These are phyloP conservation scores for Rhadinocentrus ornatus DNA, from an alignment of 2,797 vertebrate species.

Conservation along the genomic window DNA sequence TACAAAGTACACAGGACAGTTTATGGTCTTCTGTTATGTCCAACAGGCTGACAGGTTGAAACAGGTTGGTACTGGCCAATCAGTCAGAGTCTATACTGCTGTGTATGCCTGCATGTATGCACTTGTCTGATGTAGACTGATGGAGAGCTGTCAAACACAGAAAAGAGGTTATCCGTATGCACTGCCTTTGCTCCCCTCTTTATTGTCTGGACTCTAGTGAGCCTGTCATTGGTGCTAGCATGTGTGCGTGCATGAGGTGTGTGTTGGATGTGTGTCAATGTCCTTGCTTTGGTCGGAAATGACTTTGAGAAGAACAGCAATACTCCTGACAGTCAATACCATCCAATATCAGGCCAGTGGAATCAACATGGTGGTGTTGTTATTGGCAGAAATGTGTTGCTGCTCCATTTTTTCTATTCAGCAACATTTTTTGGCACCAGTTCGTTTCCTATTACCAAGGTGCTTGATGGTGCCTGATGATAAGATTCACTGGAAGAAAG, in stretches of 20 bases:
- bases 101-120: conserved; percentile 40
- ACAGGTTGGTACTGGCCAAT: conserved; percentile 53
- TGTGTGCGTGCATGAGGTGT: not conserved
- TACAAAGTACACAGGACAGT: conserved; percentile 36
- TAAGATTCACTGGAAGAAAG: conserved; percentile 59
- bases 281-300: conserved; percentile 79
- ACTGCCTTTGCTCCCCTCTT: conserved; percentile 43
- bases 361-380: conserved; percentile 73
- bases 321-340: conserved; percentile 77
- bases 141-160: conserved; percentile 71
- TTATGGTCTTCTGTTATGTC: conserved; percentile 57
- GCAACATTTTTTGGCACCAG: conserved; percentile 56
- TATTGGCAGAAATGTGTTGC: conserved; percentile 74
- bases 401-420: conserved; percentile 43
- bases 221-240: conserved; percentile 18
- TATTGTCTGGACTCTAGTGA: conserved; percentile 65
- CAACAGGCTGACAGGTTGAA: conserved; percentile 61
- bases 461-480: conserved; percentile 52
- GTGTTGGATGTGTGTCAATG: conserved; percentile 52
- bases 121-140: conserved; percentile 67
- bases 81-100: conserved; percentile 46
- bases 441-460: conserved; percentile 62
- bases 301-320: conserved; percentile 74
- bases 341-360: conserved; percentile 73
- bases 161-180: conserved; percentile 68